A percentile compares a stretch with the other conserved stretches of the same genome.
These are phyloP conservation scores for Catharus bicknelli DNA, from an alignment of 2,113 vertebrate species.

Conservation along the genomic window DNA sequence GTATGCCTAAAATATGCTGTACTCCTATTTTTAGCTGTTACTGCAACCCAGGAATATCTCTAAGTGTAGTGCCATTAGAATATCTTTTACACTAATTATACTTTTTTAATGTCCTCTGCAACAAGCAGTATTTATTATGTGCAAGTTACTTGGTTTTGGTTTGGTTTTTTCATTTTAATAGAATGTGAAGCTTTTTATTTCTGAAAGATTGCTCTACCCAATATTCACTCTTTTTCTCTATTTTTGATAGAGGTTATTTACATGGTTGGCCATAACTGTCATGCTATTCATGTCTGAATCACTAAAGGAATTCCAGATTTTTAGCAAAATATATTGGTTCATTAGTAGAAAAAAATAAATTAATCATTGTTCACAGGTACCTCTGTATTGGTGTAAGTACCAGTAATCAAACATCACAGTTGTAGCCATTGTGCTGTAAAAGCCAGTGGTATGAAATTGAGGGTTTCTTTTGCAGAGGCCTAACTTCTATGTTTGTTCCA, in stretches of 20 bases:
- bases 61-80: neutral
- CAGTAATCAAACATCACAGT: neutral
- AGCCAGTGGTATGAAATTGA: neutral
- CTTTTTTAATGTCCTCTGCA: neutral
- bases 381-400: neutral
- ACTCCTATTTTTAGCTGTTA: neutral
- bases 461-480: neutral
- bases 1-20: slow-evolving; percentile 46
- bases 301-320: neutral
- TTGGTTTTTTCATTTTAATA: neutral
- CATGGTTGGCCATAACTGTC: neutral
- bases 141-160: neutral
- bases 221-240: neutral
- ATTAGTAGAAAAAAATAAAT: neutral
- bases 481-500: neutral
- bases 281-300: neutral
- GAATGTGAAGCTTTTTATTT: neutral
- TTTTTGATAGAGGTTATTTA: neutral
- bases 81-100: neutral
- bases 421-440: neutral
- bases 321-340: neutral
- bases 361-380: neutral
- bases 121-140: neutral
- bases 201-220: neutral
- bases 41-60: neutral